Evolutionary conservation across 1,140 invertebrate genomes (phyloP), one percentile per base, ranked within the genome.

Genomic region (Magallana ariakensis): DNA sequence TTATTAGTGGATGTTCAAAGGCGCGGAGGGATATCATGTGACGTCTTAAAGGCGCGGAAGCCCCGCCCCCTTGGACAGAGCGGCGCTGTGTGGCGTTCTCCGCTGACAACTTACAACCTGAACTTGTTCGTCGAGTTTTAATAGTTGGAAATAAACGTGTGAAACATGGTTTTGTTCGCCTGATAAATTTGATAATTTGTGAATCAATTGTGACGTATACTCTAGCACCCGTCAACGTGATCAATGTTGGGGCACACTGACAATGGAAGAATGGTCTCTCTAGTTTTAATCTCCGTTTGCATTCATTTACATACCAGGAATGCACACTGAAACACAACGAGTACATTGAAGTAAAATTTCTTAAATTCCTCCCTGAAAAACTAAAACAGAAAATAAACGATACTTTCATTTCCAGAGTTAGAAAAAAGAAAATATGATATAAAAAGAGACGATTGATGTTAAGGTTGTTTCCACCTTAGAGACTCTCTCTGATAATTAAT

Each of bases 1-100:
- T 83, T 70, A 86, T 88, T 88, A 88, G 85, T 33, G 70, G 66
- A 86, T 86, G 87, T 88, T 88, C 87, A 88, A 88, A 88, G 87
- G 60, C 22, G 82, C 57, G 16, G 33, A 33, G 57, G 58, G 75
- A 81, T 86, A 88, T 88, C 87, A 57, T 22, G 60, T 88, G 85
- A 62, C 87, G 66, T 57, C 55, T 19, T 58, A 62, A 82, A 86
- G 85, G 83, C 81, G 82, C 62, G 82, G 19, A 19, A 11, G 82
- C 19, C 66, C 85, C 87, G 87, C 87, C 87, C 81, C 55, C 75
- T 62, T 60, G 87, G 87, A 88, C 87, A 86, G n/a, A 16, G 26
- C 62, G 87, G 55, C 87, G 87, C 87, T 88, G 46, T 19, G 57
- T 19, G 15, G 19, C 66, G 80, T 82, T 86, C 70, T 86, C 55